Evolutionary conservation across 2,797 vertebrate species (phyloP), one percentile per base, ranked within the genome.

Genomic region (Gymnothorax javanicus): DNA sequence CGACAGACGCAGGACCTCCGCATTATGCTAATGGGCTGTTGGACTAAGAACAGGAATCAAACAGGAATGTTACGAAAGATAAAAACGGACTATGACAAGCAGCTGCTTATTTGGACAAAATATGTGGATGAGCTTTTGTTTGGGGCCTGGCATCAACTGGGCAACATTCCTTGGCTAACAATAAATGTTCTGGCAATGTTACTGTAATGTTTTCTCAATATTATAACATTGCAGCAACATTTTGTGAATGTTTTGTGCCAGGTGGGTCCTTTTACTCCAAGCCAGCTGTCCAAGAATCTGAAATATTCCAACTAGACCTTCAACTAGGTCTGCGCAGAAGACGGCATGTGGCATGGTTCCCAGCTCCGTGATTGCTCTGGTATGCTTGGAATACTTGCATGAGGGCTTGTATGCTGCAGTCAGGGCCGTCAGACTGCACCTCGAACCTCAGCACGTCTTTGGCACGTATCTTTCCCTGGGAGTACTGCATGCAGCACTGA

Each of bases 321-420:
- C 92, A 91, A 91, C 90, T 90, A 91, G 86, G 84, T 87, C 89
- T 93, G 54, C 82, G 93, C 93, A 84, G 54, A 93, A 91, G 92
- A 90, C 90, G 92, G 93, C 93, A 93, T 93, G 96, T 96, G 94
- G 92, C 93, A 91, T 90, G 89, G 91, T 91, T 90, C 91, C 91
- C 89, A 92, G 91, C 92, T 92, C 94, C 90, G 90, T 91, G 93
- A 60, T 33, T 12, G 82, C 60, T 89, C 82, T 56, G 71, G 88
- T 88, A 95, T 94, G 92, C 92, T 93, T 94, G 94, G 89, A 96
- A 96, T 96, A 97, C 96, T 97, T 96, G 94, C 96, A 97, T 96
- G 94, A 96, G 95, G 88, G 96, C 96, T 93, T 94, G 94, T 96
- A 97, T 97, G 92, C 95, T 96, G 96, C 96, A 97, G 94, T 97